A percentile compares a stretch with the other conserved stretches of the same genome.
Conservation (phyloP, 1,140 invertebrate genomes). For the Nephila pilipes region DNA sequence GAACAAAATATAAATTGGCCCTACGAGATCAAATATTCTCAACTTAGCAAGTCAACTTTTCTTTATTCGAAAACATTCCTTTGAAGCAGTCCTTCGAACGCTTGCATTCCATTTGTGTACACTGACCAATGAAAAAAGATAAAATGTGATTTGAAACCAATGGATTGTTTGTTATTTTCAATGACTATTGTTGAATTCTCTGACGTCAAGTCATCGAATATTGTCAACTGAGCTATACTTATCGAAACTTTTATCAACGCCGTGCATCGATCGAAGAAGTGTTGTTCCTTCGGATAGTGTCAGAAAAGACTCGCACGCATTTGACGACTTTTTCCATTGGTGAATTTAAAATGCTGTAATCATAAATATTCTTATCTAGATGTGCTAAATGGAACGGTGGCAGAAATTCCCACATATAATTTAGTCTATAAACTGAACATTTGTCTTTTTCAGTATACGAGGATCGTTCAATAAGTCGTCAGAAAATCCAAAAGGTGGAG, state of each 20-base stretch:
- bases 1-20: not conserved
- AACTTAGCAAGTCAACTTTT: slow-evolving; percentile 58
- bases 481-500: too few species aligned
- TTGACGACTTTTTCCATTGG: not conserved
- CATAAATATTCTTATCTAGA: not conserved
- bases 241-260: not conserved
- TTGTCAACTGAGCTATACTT: not conserved
- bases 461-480: too few species aligned
- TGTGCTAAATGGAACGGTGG: not conserved
- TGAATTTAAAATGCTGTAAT: not conserved
- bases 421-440: not conserved
- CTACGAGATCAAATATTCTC: not conserved
- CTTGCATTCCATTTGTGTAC: slow-evolving; percentile 32
- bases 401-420: not conserved
- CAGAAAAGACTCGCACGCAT: not conserved
- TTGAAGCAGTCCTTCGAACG: not conserved
- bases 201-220: not conserved
- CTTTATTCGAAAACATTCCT: slow-evolving; percentile 17
- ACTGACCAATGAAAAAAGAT: not conserved
- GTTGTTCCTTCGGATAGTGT: not conserved
- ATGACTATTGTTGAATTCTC: not conserved
- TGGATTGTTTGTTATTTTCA: not conserved
- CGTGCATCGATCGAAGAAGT: slow-evolving; percentile 10
- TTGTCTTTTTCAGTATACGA: slow-evolving; percentile 24
- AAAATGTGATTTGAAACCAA: not conserved